A percentile compares a stretch with the other conserved stretches of the same genome.
phyloP scores from a whole-genome alignment of 2,888 invertebrate genomes.

The Tipula confusa region DNA sequence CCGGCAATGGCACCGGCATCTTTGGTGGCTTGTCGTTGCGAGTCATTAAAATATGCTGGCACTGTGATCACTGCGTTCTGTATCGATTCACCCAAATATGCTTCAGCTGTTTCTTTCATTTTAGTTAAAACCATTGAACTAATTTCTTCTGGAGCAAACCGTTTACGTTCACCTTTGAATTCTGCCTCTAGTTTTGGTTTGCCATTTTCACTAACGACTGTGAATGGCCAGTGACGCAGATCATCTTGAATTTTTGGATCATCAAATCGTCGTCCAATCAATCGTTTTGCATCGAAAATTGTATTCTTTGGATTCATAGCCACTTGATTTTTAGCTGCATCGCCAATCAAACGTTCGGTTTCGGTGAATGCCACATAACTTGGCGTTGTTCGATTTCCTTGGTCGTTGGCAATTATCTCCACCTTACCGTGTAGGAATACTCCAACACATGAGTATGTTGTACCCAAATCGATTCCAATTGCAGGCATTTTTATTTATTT shows the following conservation, averaged over 20 bases:
- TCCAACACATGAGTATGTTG: constrained; percentile 91
- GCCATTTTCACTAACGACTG: constrained; percentile 73
- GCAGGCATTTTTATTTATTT: constrained; percentile 21
- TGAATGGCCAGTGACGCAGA: constrained; percentile 95
- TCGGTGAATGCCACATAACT: constrained; percentile 77
- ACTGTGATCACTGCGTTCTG: constrained; percentile 88
- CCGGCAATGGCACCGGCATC: constrained; percentile 91
- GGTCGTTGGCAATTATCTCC: constrained; percentile 86
- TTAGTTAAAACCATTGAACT: constrained; percentile 91
- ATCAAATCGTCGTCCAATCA: constrained; percentile 90
- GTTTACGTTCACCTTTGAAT: constrained; percentile 87
- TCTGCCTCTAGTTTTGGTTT: constrained; percentile 81
- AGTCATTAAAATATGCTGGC: constrained; percentile 90
- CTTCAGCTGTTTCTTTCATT: constrained; percentile 93
- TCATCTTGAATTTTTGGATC: constrained; percentile 91
- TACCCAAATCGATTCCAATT: constrained; percentile 92
- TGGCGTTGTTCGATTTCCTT: constrained; percentile 85
- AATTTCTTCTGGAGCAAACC: constrained; percentile 90
- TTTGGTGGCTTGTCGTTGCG: constrained; percentile 88
- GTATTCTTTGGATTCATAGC: constrained; percentile 90
- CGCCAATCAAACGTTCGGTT: constrained; percentile 80
- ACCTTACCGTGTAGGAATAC: constrained; percentile 90
- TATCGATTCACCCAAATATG: constrained; percentile 81
- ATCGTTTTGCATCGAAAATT: constrained; percentile 91
- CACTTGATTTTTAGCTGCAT: constrained; percentile 81